phyloP scores from a whole-genome alignment of 2,888 invertebrate species.

The Parnassius mnemosyne region DNA sequence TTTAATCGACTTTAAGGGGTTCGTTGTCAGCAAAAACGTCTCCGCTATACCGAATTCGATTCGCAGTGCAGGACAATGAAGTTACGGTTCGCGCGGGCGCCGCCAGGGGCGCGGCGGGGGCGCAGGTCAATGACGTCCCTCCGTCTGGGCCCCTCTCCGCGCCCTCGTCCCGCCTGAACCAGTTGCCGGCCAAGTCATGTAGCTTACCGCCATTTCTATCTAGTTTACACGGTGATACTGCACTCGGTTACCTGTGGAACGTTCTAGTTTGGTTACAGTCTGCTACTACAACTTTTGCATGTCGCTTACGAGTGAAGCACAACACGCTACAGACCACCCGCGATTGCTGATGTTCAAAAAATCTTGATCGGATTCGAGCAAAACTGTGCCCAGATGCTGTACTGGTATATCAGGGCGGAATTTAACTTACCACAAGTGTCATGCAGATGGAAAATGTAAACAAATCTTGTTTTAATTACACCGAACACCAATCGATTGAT shows the following conservation, averaged over 20 bases:
- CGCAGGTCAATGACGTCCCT: constrained; percentile 76
- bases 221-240: constrained; percentile 56
- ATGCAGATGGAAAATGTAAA: constrained; percentile 13
- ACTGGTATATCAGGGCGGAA: not conserved
- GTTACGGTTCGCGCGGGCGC: constrained; percentile 68
- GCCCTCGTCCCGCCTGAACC: constrained; percentile 46
- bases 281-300: constrained; percentile 35
- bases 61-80: constrained; percentile 69
- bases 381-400: constrained; percentile 4
- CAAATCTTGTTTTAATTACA: constrained; percentile 14
- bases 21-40: constrained; percentile 45
- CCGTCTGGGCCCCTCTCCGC: constrained; percentile 61
- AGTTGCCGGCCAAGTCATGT: constrained; percentile 52
- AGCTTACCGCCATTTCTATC: constrained; percentile 69
- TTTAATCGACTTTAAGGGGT: constrained; percentile 36
- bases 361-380: not conserved
- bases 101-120: constrained; percentile 45
- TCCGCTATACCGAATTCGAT: constrained; percentile 64
- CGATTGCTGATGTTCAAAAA: constrained; percentile 13
- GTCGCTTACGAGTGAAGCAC: constrained; percentile 21
- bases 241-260: constrained; percentile 60
- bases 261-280: constrained; percentile 55
- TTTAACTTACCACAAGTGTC: not conserved
- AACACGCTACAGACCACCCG: constrained; percentile 27
- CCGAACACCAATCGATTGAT: constrained; percentile 33